These are phyloP conservation scores for Pseudomugil tenellus DNA, from an alignment of 2,797 vertebrate species.

Conservation along the genomic window DNA sequence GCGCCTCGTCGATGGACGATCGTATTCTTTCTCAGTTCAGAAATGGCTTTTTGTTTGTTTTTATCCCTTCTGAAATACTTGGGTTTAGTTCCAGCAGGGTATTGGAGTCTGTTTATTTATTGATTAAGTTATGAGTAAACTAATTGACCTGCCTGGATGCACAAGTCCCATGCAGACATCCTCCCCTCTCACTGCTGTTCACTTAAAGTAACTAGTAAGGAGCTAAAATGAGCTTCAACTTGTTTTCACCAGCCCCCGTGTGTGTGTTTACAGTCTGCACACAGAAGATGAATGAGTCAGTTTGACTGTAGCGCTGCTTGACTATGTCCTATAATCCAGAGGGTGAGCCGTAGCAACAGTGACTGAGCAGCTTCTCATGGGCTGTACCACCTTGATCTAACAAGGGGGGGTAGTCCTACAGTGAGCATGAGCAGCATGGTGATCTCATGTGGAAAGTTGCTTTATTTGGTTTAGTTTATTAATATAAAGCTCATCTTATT, in stretches of 20 bases:
- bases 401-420: constrained; percentile 41
- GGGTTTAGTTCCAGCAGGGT: too few species aligned
- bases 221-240: background rate
- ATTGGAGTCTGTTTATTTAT: background rate
- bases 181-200: constrained; percentile 6
- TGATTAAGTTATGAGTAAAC: constrained; percentile 25
- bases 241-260: background rate
- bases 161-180: constrained; percentile 11
- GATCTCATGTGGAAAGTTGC: background rate
- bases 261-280: background rate
- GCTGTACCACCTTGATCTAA: constrained; percentile 62
- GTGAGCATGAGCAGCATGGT: background rate
- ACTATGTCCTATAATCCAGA: constrained; percentile 71
- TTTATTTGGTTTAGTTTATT: background rate
- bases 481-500: background rate
- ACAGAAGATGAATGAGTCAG: constrained; percentile 7
- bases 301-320: background rate
- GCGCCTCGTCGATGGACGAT: too few species aligned
- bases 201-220: background rate
- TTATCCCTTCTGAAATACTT: background rate
- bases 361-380: constrained; percentile 81
- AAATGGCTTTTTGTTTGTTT: background rate
- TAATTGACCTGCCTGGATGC: constrained; percentile 19
- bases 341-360: constrained; percentile 78
- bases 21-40: background rate